phyloP scores from a whole-genome alignment of 2,888 invertebrate genomes.

The Petrophora chlorosata region DNA sequence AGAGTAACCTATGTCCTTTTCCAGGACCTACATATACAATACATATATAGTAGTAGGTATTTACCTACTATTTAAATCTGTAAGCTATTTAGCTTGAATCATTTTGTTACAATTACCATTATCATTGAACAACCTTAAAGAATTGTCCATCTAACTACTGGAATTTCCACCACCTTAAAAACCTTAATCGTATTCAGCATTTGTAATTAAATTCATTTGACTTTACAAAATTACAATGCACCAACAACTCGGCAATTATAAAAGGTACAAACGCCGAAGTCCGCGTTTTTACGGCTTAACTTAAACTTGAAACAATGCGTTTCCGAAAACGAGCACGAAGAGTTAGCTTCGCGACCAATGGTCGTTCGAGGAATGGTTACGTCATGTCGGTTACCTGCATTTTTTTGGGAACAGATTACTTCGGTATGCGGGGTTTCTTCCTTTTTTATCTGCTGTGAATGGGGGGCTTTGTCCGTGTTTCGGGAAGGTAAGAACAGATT shows the following conservation, averaged over 20 bases:
- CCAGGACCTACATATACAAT: too few species aligned
- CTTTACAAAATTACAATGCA: conserved; percentile 5
- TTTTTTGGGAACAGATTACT: conserved; percentile 54
- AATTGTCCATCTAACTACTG: conserved; percentile 5
- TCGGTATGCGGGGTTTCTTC: conserved; percentile 47
- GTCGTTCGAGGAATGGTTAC: conserved; percentile 30
- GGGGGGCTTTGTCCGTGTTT: conserved; percentile 22
- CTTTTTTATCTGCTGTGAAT: conserved; percentile 29
- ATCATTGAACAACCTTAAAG: too few species aligned
- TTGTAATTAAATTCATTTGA: conserved; percentile 12
- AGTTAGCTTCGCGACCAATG: conserved; percentile 1
- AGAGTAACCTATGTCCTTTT: too few species aligned
- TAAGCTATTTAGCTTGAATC: too few species aligned
- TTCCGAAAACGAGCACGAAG: conserved; percentile 5
- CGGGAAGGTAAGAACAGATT: conserved; percentile 19
- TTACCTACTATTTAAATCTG: too few species aligned
- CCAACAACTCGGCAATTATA: conserved; percentile 1
- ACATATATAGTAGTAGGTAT: too few species aligned
- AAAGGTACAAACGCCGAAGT: not conserved
- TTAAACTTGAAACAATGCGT: conserved; percentile 6
- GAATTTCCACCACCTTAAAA: conserved; percentile 5
- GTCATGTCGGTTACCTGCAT: conserved; percentile 48
- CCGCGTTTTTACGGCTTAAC: not conserved
- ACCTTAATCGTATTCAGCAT: conserved; percentile 4
- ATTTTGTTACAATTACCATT: too few species aligned